Evolutionary conservation across 2,113 vertebrate species (phyloP), one percentile per base, ranked within the genome.

Genomic region (Prochilodus magdalenae): DNA sequence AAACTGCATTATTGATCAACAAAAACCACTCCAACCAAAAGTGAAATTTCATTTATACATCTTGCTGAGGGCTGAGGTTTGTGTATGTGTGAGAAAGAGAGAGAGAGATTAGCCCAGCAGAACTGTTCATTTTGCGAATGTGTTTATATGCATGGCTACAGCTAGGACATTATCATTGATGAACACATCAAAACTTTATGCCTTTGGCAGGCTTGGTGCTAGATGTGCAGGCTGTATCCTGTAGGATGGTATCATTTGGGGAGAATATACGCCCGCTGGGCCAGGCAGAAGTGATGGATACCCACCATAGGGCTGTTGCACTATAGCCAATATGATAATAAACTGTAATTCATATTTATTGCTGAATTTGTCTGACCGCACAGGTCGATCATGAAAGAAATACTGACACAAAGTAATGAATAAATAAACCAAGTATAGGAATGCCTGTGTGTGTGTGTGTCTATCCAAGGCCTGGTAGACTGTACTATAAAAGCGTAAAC

Each of bases 301-400:
- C 73, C 51, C 62, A 75, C 62, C 73, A 81, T 63, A 75, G 65
- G 24, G 20, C 63, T 26, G 73, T 75, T 75, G 69, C 62, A 75
- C 51, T 69, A 65, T 59, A 20, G 51, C 63, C 72, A 84, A 63
- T 69, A 75, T 67, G 49, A 80, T 75, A 79, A 79, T 73, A 62
- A 67, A 75, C 24, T n/a, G 77, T 66, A 67, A 75, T 62, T 79
- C 72, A 75, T 79, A 70, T 84, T 84, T 80, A 84, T 79, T 71
- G 69, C 55, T 13, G 72, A 84, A 15, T 1, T 53, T 40, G 55
- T 69, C 60, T 30, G 66, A 81, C 80, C 40, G 63, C 26, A 36
- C 18, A 26, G 59, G 76, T 80, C 78, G 47, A 72, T 76, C 78
- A 57, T 57, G 67, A 63, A 49, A 67, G 73, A 84, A 80, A 74